These are phyloP conservation scores for Gallinago stenura DNA, from an alignment of 2,797 vertebrate species.

Conservation along the genomic window DNA sequence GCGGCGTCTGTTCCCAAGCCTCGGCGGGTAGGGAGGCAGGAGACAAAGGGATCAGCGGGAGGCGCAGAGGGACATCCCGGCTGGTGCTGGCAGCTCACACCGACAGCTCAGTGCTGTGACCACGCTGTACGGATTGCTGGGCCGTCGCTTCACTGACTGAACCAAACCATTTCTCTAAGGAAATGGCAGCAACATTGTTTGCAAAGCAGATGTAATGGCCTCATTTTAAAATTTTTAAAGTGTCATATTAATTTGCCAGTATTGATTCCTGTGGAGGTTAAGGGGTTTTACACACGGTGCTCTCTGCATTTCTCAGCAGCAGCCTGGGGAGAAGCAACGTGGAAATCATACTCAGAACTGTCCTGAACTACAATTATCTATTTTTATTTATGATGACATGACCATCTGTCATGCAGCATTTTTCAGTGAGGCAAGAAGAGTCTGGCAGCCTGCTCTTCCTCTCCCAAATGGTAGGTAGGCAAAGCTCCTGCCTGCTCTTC, in stretches of 20 bases:
- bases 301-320: background rate
- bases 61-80: background rate
- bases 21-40: background rate
- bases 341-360: background rate
- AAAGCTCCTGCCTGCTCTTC: background rate
- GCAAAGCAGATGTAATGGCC: background rate
- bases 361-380: background rate
- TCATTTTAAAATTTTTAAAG: background rate
- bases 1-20: background rate
- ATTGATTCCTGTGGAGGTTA: background rate
- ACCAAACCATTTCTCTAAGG: background rate
- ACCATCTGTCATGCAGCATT: background rate
- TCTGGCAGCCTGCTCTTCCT: background rate
- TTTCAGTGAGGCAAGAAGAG: background rate
- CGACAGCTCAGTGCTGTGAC: background rate
- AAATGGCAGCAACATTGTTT: background rate
- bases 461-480: background rate
- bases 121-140: background rate
- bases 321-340: background rate
- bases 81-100: background rate
- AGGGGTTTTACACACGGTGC: background rate
- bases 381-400: slow-evolving; percentile 45
- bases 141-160: background rate
- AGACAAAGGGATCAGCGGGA: background rate
- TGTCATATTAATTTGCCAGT: background rate